These are phyloP conservation scores for Gnatocerus cornutus DNA, from an alignment of 2,888 invertebrate species.

Conservation along the genomic window DNA sequence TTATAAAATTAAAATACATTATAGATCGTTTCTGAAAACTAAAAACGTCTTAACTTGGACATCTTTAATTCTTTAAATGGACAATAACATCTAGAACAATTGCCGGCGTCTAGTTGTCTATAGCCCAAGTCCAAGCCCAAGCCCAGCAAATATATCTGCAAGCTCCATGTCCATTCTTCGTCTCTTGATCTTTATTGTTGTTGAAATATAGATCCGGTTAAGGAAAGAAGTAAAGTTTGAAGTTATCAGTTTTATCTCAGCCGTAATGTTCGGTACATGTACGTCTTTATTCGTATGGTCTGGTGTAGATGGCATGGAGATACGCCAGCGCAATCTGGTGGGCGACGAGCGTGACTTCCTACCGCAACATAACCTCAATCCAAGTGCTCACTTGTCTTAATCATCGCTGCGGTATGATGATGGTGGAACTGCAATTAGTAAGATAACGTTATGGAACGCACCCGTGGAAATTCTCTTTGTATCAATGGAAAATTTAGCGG, in stretches of 20 bases:
- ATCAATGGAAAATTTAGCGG: slow-evolving; percentile 13
- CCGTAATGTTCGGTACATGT: slow-evolving; percentile 44
- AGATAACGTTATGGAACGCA: slow-evolving; percentile 12
- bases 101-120: too few relatives aligned
- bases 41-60: too few relatives aligned
- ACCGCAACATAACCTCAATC: slow-evolving; percentile 56
- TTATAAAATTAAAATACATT: too few relatives aligned
- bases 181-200: slow-evolving; percentile 29
- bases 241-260: slow-evolving; percentile 46
- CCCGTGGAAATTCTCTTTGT: not conserved
- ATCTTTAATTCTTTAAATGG: too few relatives aligned
- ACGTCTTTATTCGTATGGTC: slow-evolving; percentile 56
- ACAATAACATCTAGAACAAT: too few relatives aligned
- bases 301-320: slow-evolving; percentile 56
- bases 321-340: slow-evolving; percentile 59
- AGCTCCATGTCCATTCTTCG: slow-evolving; percentile 14
- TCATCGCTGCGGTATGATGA: slow-evolving; percentile 46
- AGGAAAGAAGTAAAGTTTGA: slow-evolving; percentile 43
- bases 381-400: slow-evolving; percentile 54
- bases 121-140: not conserved
- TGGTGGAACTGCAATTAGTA: slow-evolving; percentile 37
- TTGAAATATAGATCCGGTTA: slow-evolving; percentile 39
- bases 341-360: slow-evolving; percentile 60
- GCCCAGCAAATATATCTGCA: slow-evolving; percentile 4
- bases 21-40: too few relatives aligned